phyloP scores from a whole-genome alignment of 2,113 vertebrate species.

The Pangasianodon gigas region DNA sequence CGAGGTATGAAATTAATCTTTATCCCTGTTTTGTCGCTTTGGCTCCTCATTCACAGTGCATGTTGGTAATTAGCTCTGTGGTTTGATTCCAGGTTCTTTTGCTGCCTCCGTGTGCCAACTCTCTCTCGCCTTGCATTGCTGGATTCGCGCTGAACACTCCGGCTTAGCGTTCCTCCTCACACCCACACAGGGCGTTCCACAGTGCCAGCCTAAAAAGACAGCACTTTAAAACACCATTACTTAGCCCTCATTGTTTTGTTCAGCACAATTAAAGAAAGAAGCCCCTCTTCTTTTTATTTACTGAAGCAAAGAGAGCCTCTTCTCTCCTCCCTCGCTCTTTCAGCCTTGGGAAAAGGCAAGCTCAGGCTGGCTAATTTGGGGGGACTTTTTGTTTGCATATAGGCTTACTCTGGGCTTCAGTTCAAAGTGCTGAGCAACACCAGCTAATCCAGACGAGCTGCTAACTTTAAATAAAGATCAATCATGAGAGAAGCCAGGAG shows the following conservation, averaged over 20 bases:
- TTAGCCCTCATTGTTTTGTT: constrained; percentile 74
- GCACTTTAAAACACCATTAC: constrained; percentile 76
- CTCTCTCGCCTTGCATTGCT: constrained; percentile 34
- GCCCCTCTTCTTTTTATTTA: constrained; percentile 69
- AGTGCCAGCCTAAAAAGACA: constrained; percentile 72
- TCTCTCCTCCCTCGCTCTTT: constrained; percentile 49
- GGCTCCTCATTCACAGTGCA: constrained; percentile 69
- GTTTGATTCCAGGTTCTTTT: constrained; percentile 69
- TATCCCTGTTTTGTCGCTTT: constrained; percentile 71
- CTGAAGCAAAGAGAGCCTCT: constrained; percentile 51
- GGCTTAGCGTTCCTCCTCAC: constrained; percentile 62
- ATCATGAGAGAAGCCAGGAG: constrained; percentile 55
- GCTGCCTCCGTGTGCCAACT: constrained; percentile 73
- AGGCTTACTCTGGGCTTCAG: constrained; percentile 68
- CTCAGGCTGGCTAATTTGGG: constrained; percentile 68
- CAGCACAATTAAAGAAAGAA: constrained; percentile 73
- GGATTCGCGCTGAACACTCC: constrained; percentile 37
- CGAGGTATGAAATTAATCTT: constrained; percentile 75
- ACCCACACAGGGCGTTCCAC: constrained; percentile 76
- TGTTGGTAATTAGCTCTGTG: constrained; percentile 75
- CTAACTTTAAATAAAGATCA: constrained; percentile 65
- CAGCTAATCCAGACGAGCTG: constrained; percentile 64
- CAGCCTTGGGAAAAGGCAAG: constrained; percentile 53
- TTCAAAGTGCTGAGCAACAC: constrained; percentile 65
- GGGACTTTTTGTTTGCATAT: constrained; percentile 75